phyloP scores from a whole-genome alignment of 2,797 vertebrate genomes.

The Enteromius radiatus region DNA sequence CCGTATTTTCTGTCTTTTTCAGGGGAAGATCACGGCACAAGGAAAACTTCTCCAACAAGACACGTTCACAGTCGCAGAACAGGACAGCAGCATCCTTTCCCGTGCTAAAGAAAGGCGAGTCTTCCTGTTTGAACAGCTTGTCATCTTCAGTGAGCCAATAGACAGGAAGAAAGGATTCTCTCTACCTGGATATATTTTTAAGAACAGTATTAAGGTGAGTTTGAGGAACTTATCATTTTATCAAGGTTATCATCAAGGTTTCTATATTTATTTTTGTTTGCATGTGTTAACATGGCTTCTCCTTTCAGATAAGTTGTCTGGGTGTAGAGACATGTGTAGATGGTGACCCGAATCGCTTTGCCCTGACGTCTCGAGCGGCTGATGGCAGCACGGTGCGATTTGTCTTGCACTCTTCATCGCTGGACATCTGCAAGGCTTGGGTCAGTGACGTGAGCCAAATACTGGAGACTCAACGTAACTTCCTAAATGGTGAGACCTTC shows the following conservation, averaged over 20 bases:
- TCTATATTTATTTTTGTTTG: not conserved
- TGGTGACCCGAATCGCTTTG: conserved; percentile 82
- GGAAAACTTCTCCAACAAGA: conserved; percentile 93
- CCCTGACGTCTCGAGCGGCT: conserved; percentile 86
- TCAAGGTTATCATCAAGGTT: not conserved
- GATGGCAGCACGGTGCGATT: conserved; percentile 84
- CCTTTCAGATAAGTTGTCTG: conserved; percentile 88
- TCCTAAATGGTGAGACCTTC: conserved; percentile 85
- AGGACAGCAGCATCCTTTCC: conserved; percentile 85
- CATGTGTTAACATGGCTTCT: conserved; percentile 54
- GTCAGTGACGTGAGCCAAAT: conserved; percentile 87
- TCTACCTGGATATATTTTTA: conserved; percentile 88
- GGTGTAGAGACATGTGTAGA: conserved; percentile 86
- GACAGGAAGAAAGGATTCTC: conserved; percentile 89
- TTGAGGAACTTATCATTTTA: not conserved
- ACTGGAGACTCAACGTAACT: conserved; percentile 90
- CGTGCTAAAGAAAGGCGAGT: conserved; percentile 87
- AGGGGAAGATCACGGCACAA: conserved; percentile 94
- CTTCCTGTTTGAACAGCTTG: conserved; percentile 93
- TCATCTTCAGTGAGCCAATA: conserved; percentile 92
- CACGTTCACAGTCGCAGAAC: conserved; percentile 88
- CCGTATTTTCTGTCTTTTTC: conserved; percentile 28
- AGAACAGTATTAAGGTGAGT: conserved; percentile 90
- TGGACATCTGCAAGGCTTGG: conserved; percentile 85
- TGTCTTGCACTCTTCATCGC: conserved; percentile 79